Conservation (phyloP, 2,888 invertebrate genomes). For the Timandra comae region DNA sequence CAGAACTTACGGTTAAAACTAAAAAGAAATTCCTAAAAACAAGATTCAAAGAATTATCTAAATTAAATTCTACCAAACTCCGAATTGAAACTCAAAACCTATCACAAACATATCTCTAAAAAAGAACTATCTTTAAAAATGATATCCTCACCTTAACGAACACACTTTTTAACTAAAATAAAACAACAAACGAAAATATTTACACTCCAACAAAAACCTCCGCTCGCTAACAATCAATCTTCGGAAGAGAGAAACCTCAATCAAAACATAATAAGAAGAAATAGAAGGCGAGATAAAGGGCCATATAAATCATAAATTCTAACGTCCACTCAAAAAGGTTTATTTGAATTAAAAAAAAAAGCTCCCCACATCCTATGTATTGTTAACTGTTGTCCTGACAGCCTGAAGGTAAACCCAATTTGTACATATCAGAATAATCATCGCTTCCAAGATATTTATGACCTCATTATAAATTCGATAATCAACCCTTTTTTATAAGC, state of each 20-base stretch:
- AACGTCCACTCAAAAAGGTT: conserved; percentile 66
- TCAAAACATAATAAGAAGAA: conserved; percentile 72
- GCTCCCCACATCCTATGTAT: conserved; percentile 45
- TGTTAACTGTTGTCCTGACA: conserved; percentile 41
- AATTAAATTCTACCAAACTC: too few relatives aligned
- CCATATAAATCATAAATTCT: conserved; percentile 76
- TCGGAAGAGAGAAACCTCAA: conserved; percentile 67
- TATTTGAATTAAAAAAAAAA: conserved; percentile 60
- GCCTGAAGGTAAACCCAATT: conserved; percentile 64
- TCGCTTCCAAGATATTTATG: conserved; percentile 59
- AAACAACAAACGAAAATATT: conserved; percentile 58
- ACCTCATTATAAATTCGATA: conserved; percentile 68
- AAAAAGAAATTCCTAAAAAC: too few relatives aligned
- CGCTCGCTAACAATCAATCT: conserved; percentile 74
- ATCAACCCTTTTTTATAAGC: conserved; percentile 45
- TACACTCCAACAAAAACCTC: conserved; percentile 69
- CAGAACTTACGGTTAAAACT: too few relatives aligned
- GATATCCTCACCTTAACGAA: conserved; percentile 24
- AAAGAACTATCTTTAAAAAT: too few relatives aligned
- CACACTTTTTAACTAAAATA: conserved; percentile 28
- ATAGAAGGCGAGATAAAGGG: conserved; percentile 62
- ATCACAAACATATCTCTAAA: too few relatives aligned
- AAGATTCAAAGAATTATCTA: too few relatives aligned
- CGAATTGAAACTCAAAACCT: too few relatives aligned
- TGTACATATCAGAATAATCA: conserved; percentile 67